phyloP scores from a whole-genome alignment of 2,113 vertebrate genomes.

The Triplophysa rosa region DNA sequence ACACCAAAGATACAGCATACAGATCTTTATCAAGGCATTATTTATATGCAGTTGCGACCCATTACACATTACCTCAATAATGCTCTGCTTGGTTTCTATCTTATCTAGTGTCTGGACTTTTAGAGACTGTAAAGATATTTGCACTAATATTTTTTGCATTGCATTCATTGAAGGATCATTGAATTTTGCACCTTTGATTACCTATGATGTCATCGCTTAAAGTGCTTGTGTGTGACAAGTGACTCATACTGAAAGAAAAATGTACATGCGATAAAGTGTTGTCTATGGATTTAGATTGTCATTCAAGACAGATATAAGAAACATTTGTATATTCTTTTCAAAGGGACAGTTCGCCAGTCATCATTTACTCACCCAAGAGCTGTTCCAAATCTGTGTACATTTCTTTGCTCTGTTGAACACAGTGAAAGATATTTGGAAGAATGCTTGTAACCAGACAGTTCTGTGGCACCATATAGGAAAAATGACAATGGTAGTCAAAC shows the following conservation, averaged over 20 bases:
- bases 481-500: too few relatives aligned
- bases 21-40: slow-evolving; percentile 1
- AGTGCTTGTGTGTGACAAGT: neutral
- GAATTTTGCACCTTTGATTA: neutral
- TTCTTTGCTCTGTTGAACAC: too few relatives aligned
- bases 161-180: neutral
- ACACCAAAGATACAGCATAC: slow-evolving; percentile 14
- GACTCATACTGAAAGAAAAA: slow-evolving; percentile 14
- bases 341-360: too few relatives aligned
- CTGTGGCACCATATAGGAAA: too few relatives aligned
- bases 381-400: too few relatives aligned
- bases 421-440: too few relatives aligned
- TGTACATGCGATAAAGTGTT: neutral
- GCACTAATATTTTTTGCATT: neutral
- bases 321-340: too few relatives aligned
- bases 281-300: neutral
- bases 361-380: too few relatives aligned
- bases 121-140: neutral
- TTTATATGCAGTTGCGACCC: neutral
- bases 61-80: neutral
- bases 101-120: neutral
- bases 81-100: too few relatives aligned
- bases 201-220: neutral
- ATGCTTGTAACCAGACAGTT: too few relatives aligned
- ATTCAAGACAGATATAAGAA: neutral